Evolutionary conservation across 2,888 invertebrate species (phyloP).

Genomic region (Dynastes grantii): DNA sequence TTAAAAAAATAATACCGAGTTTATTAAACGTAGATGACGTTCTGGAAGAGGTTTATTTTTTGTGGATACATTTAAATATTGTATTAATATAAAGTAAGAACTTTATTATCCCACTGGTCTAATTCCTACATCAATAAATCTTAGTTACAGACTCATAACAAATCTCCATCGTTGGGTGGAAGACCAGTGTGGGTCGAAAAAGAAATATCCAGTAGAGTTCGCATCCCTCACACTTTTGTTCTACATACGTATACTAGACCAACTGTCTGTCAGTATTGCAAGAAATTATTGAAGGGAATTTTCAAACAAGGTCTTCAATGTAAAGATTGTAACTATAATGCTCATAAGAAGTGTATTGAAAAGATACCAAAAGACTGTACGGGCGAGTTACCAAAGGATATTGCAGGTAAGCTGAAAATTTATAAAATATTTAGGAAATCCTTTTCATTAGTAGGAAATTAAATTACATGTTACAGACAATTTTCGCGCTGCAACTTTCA

Average conservation of each 20-base stretch:
- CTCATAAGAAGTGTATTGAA: slow-evolving; percentile 94
- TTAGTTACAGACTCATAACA: slow-evolving; percentile 67
- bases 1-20: too few species aligned
- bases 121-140: background rate
- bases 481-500: too few species aligned
- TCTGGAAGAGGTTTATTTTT: too few species aligned
- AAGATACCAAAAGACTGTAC: slow-evolving; percentile 92
- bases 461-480: too few species aligned
- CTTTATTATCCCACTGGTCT: background rate
- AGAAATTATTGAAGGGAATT: slow-evolving; percentile 94
- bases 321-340: slow-evolving; percentile 97
- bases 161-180: slow-evolving; percentile 81
- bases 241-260: slow-evolving; percentile 97
- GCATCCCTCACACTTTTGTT: slow-evolving; percentile 97
- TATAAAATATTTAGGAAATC: too few species aligned
- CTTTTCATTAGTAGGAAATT: background rate
- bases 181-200: slow-evolving; percentile 82
- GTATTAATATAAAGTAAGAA: too few species aligned
- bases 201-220: slow-evolving; percentile 77
- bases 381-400: slow-evolving; percentile 80
- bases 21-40: too few species aligned
- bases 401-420: slow-evolving; percentile 63
- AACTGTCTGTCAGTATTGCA: slow-evolving; percentile 96
- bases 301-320: slow-evolving; percentile 98
- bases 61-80: too few species aligned